These are phyloP conservation scores for Argyresthia goedartella DNA, from an alignment of 2,888 invertebrate genomes.

Conservation along the genomic window DNA sequence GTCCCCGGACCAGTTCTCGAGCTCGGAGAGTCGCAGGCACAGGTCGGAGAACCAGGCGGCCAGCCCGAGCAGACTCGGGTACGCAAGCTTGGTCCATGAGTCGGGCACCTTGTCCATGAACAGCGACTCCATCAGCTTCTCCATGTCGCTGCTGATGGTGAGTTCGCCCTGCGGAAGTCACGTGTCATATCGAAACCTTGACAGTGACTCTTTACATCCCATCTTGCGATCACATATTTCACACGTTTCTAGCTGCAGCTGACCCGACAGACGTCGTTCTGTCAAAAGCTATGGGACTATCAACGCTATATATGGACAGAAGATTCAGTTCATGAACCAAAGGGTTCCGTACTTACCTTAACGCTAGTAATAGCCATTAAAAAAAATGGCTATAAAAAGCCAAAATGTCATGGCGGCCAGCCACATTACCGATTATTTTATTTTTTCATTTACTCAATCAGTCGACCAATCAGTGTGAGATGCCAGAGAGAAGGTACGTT, in stretches of 20 bases:
- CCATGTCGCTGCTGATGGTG: constrained; percentile 94
- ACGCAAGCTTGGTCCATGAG: constrained; percentile 87
- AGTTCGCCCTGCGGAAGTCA: constrained; percentile 80
- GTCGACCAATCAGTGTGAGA: too few relatives aligned
- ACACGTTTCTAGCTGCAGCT: neutral
- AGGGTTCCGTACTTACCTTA: too few relatives aligned
- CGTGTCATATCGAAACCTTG: neutral
- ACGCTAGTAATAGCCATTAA: too few relatives aligned
- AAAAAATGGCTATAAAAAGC: too few relatives aligned
- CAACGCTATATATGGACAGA: neutral
- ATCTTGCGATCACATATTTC: neutral
- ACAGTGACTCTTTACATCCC: neutral
- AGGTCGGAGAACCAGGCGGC: constrained; percentile 92
- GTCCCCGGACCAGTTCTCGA: constrained; percentile 91
- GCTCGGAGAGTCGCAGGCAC: constrained; percentile 80
- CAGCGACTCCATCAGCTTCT: constrained; percentile 85
- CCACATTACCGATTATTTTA: too few relatives aligned
- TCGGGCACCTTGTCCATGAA: constrained; percentile 92
- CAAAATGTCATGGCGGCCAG: too few relatives aligned
- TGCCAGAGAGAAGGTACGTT: too few relatives aligned
- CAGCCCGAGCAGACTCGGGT: constrained; percentile 87
- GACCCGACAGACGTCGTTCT: too few relatives aligned
- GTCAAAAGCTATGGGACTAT: neutral
- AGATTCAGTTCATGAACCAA: neutral
- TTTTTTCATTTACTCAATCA: too few relatives aligned